Evolutionary conservation across 2,113 vertebrate genomes (phyloP).

Genomic region (Lucifuga dentata): DNA sequence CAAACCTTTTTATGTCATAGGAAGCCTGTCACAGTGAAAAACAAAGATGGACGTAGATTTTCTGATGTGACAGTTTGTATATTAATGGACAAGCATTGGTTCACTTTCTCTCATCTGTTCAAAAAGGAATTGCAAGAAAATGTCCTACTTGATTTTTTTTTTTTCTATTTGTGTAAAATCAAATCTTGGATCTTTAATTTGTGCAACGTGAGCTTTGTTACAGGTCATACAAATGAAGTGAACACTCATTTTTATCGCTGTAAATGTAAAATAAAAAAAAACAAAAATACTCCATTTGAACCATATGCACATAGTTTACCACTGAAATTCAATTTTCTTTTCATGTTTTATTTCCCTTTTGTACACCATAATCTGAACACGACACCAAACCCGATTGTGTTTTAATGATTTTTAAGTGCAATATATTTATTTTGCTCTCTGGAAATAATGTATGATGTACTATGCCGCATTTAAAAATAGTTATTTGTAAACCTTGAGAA

Average conservation of each 20-base stretch:
- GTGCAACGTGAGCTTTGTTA: not conserved
- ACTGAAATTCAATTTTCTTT: constrained; percentile 51
- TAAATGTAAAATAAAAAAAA: constrained; percentile 34
- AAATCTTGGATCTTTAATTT: not conserved
- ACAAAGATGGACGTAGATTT: not conserved
- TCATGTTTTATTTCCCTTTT: constrained; percentile 63
- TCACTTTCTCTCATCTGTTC: constrained; percentile 5
- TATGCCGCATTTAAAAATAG: constrained; percentile 89
- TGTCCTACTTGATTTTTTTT: not conserved
- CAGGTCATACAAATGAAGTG: constrained; percentile 4
- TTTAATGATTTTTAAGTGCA: constrained; percentile 95
- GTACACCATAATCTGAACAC: constrained; percentile 78
- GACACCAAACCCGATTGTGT: constrained; percentile 79
- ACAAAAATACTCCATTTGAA: constrained; percentile 28
- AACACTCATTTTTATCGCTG: constrained; percentile 16
- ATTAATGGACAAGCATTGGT: constrained; percentile 4
- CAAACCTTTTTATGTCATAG: not conserved
- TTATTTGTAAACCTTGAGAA: constrained; percentile 97
- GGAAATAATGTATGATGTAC: constrained; percentile 92
- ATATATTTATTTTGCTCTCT: constrained; percentile 99
- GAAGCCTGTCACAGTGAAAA: constrained; percentile 4
- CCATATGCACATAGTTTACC: constrained; percentile 75
- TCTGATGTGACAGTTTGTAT: constrained; percentile 2
- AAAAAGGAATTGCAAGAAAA: not conserved
- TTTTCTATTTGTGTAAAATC: not conserved